These are phyloP conservation scores for Canis aureus DNA, from an alignment of 2,113 vertebrate species.

Conservation along the genomic window DNA sequence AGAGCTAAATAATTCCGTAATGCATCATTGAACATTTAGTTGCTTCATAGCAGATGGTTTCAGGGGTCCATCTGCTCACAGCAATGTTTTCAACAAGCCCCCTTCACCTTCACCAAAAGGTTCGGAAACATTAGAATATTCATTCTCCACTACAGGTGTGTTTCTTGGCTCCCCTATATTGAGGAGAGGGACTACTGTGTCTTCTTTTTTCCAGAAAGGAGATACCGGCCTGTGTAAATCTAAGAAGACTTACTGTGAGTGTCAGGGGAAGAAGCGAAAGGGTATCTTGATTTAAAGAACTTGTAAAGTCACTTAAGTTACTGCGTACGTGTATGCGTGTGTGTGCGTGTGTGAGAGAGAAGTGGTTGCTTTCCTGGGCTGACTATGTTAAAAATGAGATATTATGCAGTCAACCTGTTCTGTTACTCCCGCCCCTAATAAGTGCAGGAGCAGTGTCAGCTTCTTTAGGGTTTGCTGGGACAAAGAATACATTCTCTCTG, in stretches of 20 bases:
- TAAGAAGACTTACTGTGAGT: neutral
- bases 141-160: conserved; percentile 87
- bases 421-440: neutral
- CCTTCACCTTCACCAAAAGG: conserved; percentile 94
- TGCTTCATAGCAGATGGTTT: conserved; percentile 97
- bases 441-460: neutral
- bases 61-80: conserved; percentile 95
- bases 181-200: conserved; percentile 52
- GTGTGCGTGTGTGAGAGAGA: neutral
- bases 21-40: conserved; percentile 96
- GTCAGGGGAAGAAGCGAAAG: neutral
- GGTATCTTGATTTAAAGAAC: conserved; percentile 5
- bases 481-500: neutral
- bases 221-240: neutral
- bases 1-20: conserved; percentile 96
- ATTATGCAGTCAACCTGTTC: neutral
- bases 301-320: neutral
- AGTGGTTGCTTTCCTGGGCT: neutral
- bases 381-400: conserved; percentile 22
- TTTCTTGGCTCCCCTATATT: conserved; percentile 74
- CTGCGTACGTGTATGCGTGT: neutral
- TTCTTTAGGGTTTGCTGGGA: neutral
- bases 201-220: conserved; percentile 45
- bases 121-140: conserved; percentile 89
- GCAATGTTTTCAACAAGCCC: conserved; percentile 96